phyloP scores from a whole-genome alignment of 1,140 invertebrate species.

The Drosophila repleta region DNA sequence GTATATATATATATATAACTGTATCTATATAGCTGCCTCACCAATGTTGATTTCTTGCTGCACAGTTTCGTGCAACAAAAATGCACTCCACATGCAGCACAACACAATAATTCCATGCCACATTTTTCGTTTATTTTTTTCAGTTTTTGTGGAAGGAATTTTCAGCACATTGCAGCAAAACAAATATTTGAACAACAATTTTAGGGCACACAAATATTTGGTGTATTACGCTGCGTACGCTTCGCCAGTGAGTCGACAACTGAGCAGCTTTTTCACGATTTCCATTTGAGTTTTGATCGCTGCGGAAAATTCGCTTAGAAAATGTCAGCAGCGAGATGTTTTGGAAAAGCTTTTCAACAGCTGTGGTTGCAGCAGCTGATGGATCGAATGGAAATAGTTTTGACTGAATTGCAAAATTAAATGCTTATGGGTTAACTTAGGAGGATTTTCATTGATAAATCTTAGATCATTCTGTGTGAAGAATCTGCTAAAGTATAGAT shows the following conservation, averaged over 20 bases:
- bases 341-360: constrained; percentile 31
- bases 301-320: background rate
- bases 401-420: too few species aligned
- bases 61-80: constrained; percentile 44
- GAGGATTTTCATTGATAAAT: too few species aligned
- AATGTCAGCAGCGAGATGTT: constrained; percentile 18
- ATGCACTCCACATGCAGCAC: constrained; percentile 66
- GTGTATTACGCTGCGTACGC: constrained; percentile 16
- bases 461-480: too few species aligned
- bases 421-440: too few species aligned
- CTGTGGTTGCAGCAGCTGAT: too few species aligned
- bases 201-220: background rate
- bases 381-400: background rate
- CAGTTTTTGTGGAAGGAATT: too few species aligned
- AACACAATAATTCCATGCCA: constrained; percentile 55
- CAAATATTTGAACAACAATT: constrained; percentile 15
- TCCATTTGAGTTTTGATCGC: constrained; percentile 10
- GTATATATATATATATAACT: constrained; percentile 6
- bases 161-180: constrained; percentile 8
- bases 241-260: constrained; percentile 10
- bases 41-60: constrained; percentile 76
- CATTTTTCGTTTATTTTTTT: constrained; percentile 34
- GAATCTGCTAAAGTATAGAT: too few species aligned
- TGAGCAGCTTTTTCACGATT: constrained; percentile 32
- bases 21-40: constrained; percentile 30